Percentiles rank a stretch among this genome's conserved stretches.
Conservation (phyloP, 2,797 vertebrate genomes). For the Acipenser transmontanus region DNA sequence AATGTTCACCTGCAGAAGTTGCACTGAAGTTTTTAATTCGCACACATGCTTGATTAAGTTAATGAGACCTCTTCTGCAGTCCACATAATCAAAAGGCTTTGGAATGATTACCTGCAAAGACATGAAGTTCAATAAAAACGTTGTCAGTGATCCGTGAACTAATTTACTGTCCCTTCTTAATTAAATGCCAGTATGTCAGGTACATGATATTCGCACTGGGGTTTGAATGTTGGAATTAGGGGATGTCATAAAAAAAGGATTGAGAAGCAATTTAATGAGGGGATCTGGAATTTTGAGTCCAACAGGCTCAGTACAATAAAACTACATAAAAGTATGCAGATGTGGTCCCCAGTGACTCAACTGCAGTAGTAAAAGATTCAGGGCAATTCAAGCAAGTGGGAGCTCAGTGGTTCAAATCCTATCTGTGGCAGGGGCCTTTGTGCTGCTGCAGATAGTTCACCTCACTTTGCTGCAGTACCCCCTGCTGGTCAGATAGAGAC, state of each 20-base stretch:
- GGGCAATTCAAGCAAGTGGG: too few relatives aligned
- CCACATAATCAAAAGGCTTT: constrained; percentile 4
- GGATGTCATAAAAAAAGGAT: constrained; percentile 31
- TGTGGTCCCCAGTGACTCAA: too few relatives aligned
- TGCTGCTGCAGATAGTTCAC: too few relatives aligned
- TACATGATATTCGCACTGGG: constrained; percentile 36
- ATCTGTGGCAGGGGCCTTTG: too few relatives aligned
- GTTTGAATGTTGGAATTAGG: constrained; percentile 49
- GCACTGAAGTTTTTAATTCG: background rate
- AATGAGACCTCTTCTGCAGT: background rate
- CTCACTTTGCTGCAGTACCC: too few relatives aligned
- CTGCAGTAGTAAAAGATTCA: too few relatives aligned
- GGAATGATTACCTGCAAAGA: constrained; percentile 15
- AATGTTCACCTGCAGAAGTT: too few relatives aligned
- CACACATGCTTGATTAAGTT: background rate
- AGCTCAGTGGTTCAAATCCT: too few relatives aligned
- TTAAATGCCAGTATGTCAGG: constrained; percentile 53
- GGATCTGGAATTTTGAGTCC: constrained; percentile 25
- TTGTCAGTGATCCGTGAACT: constrained; percentile 43
- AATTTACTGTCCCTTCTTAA: constrained; percentile 51
- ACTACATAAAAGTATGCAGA: too few relatives aligned
- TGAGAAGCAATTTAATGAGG: constrained; percentile 59
- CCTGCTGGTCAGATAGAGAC: too few relatives aligned
- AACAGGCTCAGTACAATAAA: too few relatives aligned
- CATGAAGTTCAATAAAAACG: constrained; percentile 26